Evolutionary conservation across 2,797 vertebrate genomes (phyloP).

Genomic region (Danio albolineatus): DNA sequence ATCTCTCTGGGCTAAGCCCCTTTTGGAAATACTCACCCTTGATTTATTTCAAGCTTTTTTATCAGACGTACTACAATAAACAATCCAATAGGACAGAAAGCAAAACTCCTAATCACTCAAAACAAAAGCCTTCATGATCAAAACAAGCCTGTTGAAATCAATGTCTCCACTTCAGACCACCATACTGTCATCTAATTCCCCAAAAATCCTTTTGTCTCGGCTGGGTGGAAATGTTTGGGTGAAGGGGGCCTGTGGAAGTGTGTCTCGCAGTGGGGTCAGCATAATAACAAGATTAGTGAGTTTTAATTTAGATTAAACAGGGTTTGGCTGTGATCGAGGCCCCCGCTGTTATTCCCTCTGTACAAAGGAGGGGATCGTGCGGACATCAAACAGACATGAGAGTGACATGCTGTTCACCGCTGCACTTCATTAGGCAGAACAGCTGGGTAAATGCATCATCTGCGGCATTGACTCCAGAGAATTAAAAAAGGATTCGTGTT

Average conservation of each 20-base stretch:
- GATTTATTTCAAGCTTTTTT: not conserved
- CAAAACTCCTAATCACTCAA: constrained; percentile 17
- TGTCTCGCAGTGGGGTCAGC: constrained; percentile 65
- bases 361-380: constrained; percentile 65
- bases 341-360: constrained; percentile 59
- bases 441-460: constrained; percentile 60
- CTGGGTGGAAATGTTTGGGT: constrained; percentile 63
- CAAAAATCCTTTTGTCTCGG: constrained; percentile 57
- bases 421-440: constrained; percentile 67
- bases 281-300: constrained; percentile 74
- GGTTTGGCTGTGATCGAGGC: constrained; percentile 65
- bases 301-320: constrained; percentile 77
- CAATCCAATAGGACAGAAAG: constrained; percentile 36
- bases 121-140: constrained; percentile 12
- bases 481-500: constrained; percentile 10
- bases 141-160: constrained; percentile 32
- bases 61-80: not conserved
- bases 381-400: constrained; percentile 70
- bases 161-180: not conserved
- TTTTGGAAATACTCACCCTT: not conserved
- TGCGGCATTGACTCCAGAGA: not conserved
- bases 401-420: constrained; percentile 66
- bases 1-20: too few relatives aligned
- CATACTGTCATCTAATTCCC: constrained; percentile 11
- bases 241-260: constrained; percentile 65